These are phyloP conservation scores for Macquaria australasica DNA, from an alignment of 2,113 vertebrate genomes.

Conservation along the genomic window DNA sequence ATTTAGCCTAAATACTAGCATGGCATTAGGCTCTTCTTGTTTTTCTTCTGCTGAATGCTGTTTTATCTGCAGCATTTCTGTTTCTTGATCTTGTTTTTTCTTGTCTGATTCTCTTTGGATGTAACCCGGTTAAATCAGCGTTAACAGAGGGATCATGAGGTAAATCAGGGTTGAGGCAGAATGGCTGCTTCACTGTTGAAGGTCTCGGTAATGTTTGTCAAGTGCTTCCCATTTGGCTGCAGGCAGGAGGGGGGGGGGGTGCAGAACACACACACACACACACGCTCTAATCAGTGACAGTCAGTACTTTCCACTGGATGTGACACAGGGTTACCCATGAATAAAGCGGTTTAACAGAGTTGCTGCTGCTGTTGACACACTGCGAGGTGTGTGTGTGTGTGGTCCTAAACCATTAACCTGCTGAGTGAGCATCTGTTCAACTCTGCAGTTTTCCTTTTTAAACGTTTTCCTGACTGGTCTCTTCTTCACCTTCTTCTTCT, in stretches of 20 bases:
- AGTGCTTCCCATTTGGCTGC: constrained; percentile 59
- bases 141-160: not conserved
- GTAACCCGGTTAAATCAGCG: not conserved
- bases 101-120: not conserved
- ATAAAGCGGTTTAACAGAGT: constrained; percentile 61
- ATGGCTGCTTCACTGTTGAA: not conserved
- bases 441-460: not conserved
- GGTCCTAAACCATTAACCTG: constrained; percentile 31
- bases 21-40: not conserved
- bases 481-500: not conserved
- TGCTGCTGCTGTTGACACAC: constrained; percentile 48
- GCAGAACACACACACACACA: constrained; percentile 25
- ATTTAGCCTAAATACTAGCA: not conserved
- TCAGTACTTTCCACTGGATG: constrained; percentile 53
- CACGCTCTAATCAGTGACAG: constrained; percentile 39
- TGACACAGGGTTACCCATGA: constrained; percentile 40
- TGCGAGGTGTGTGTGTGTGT: constrained; percentile 16
- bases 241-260: not conserved
- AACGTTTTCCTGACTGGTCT: not conserved
- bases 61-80: not conserved
- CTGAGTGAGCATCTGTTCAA: constrained; percentile 52
- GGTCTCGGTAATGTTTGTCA: constrained; percentile 61
- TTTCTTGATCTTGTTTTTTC: not conserved
- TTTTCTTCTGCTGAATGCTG: not conserved
- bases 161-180: not conserved